Evolutionary conservation across 2,113 vertebrate species (phyloP), one percentile per base, ranked within the genome.

Genomic region (Anser cygnoides): DNA sequence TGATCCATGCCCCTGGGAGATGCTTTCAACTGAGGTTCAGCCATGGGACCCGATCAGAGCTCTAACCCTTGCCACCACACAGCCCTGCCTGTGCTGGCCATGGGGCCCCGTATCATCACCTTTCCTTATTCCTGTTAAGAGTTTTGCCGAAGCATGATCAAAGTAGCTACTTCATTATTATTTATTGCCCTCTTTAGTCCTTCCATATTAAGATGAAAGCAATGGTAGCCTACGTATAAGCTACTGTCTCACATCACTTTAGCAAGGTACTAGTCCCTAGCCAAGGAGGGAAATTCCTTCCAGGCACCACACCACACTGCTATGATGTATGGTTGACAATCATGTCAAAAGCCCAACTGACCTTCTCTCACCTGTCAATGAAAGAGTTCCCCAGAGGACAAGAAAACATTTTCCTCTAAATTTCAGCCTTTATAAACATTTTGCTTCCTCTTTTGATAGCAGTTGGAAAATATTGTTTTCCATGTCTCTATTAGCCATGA

Each of bases 1-100:
- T 54, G 72, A 21, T 3, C 43, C 0, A 0, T 31, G 39, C 7
- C 35, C 26, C 7, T 29, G 44, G 28, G 39, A 88, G 29, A 7
- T 22, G 19, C 5, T 35, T 73, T 22, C 9, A 18, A 22, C 19
- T 63, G 28, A 37, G 31, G 33, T 18, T 90, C 50, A 70, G 31
- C 23, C 5, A 0, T 7, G 4, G 10, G 8, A 55, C 31, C 57
- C 2, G 4, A 7, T 4, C 3, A 2, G 18, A 82, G 29, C 61
- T 72, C 13, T 15, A 82, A 7, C 20, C 19, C 14, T 58, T 28
- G n/a, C 8, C 39, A n/a, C 22, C 39, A 72, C 2, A 0, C 49
- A 85, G 25, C 23, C 31, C 6, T 18, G 13, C 9, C 37, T 15
- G 10, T 66, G 35, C n/a, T 35, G 61, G 4, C 5, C 49, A 59